Evolutionary conservation across 2,888 invertebrate species (phyloP).

Genomic region (Xanthorhoe designata): DNA sequence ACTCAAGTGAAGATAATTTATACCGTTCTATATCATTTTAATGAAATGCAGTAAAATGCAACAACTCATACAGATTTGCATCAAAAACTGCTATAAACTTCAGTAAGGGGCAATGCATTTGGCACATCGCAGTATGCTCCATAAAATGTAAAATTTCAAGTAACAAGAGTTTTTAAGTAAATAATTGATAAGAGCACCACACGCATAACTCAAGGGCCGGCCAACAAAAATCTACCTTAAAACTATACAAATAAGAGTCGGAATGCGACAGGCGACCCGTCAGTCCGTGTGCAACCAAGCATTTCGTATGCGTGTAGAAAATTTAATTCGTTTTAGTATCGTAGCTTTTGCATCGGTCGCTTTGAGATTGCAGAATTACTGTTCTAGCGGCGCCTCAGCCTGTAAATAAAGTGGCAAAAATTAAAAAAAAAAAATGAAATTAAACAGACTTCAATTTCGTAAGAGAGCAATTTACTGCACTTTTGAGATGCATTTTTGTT

Average conservation of each 20-base stretch:
- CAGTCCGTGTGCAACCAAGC: conserved; percentile 76
- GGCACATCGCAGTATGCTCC: background rate
- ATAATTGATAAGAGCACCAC: conserved; percentile 19
- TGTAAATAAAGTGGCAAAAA: background rate
- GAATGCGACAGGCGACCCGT: conserved; percentile 76
- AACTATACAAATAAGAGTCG: conserved; percentile 74
- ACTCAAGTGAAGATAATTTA: background rate
- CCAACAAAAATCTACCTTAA: conserved; percentile 76
- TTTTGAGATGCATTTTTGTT: too few relatives aligned
- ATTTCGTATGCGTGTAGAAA: conserved; percentile 71
- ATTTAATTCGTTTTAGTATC: conserved; percentile 63
- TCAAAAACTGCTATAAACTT: background rate
- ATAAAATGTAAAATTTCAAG: background rate
- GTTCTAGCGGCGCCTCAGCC: conserved; percentile 55
- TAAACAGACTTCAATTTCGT: too few relatives aligned
- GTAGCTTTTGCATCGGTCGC: conserved; percentile 54
- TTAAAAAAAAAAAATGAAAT: too few relatives aligned
- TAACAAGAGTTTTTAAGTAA: background rate
- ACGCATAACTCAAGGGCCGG: conserved; percentile 53
- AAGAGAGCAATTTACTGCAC: too few relatives aligned
- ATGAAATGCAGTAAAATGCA: conserved; percentile 17
- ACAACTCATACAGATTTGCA: background rate
- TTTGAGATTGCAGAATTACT: conserved; percentile 59
- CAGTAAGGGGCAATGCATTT: background rate
- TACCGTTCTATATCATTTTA: background rate